Base-by-base conservation (phyloP, 2,888 invertebrate species). In the Nomada lathburiana region DNA sequence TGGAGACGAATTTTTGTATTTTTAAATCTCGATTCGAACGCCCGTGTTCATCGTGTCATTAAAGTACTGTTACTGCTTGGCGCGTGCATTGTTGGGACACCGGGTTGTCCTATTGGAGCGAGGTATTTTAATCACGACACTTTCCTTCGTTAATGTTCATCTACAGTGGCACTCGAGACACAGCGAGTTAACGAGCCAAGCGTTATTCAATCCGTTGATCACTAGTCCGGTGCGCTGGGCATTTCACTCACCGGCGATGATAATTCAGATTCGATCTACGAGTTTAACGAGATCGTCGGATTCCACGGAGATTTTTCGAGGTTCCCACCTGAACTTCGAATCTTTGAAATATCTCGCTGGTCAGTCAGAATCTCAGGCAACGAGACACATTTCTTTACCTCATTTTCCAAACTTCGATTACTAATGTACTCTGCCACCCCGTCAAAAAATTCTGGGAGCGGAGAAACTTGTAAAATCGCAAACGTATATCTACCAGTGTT, bases 231-330 rank as follows among this genome's bases (percentile, higher is more conserved):
- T 63, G 80, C 13, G 72, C 80, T 29, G 63, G 20, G 23, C 68
- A 79, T 81, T 73, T 79, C 73, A 69, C 73, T 79, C 80, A 11
- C 29, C 29, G 47, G 16, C 59, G 73, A 81, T 73, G 80, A 80
- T 77, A 73, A 81, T 72, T 69, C 52, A 36, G 80, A 81, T 81
- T 79, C 68, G 80, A 81, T 79, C 81, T 65, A 73, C 59, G 72
- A 69, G 72, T 74, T 67, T 69, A 83, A 83, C 70, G 75, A 80
- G 80, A 80, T 36, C 64, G 73, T 62, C 64, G 64, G 23, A 74
- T 79, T 81, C 70, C 80, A n/a, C n/a, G 42, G 65, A 62, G 53
- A 52, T 65, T 57, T 62, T 74, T 64, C 42, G 16, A 44, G 10
- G 53, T 52, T 44, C 26, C 18, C 10, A 0, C 20, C n/a, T 53